Evolutionary conservation across 2,113 vertebrate genomes (phyloP).

Genomic region (Hepsetus odoe): DNA sequence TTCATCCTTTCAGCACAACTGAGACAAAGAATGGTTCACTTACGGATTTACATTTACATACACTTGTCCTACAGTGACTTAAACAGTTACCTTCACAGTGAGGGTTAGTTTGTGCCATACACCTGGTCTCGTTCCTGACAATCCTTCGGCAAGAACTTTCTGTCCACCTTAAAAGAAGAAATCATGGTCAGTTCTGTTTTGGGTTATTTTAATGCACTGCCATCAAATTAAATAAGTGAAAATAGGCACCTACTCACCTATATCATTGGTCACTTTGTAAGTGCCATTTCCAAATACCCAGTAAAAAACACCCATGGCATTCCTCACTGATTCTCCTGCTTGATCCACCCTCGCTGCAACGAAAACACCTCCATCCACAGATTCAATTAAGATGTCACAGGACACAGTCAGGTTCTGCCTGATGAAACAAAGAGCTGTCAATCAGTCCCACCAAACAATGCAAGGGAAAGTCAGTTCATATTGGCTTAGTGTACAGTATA

Average conservation of each 20-base stretch:
- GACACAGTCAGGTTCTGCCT: slow-evolving; percentile 84
- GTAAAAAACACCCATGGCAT: slow-evolving; percentile 86
- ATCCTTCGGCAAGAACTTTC: slow-evolving; percentile 79
- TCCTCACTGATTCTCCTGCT: slow-evolving; percentile 79
- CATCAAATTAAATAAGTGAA: slow-evolving; percentile 59
- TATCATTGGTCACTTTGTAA: slow-evolving; percentile 88
- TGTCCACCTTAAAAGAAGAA: slow-evolving; percentile 39
- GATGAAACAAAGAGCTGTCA: slow-evolving; percentile 14
- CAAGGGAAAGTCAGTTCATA: no score
- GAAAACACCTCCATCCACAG: slow-evolving; percentile 81
- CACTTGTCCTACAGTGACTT: no score
- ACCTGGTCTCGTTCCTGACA: slow-evolving; percentile 77
- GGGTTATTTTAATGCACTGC: slow-evolving; percentile 28
- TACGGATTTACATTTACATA: no score
- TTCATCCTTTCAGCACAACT: no score
- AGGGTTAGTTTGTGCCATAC: slow-evolving; percentile 88
- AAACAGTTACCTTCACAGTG: slow-evolving; percentile 75
- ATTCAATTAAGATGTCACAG: slow-evolving; percentile 92
- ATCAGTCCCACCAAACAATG: not conserved
- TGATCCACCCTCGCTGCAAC: slow-evolving; percentile 88
- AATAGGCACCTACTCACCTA: slow-evolving; percentile 75
- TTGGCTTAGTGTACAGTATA: no score
- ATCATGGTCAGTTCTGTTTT: slow-evolving; percentile 12
- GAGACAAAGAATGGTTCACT: no score
- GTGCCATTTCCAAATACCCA: slow-evolving; percentile 91